Percentiles rank a stretch among this genome's conserved stretches.
phyloP scores from a whole-genome alignment of 2,888 invertebrate species.

The Euphydryas editha region DNA sequence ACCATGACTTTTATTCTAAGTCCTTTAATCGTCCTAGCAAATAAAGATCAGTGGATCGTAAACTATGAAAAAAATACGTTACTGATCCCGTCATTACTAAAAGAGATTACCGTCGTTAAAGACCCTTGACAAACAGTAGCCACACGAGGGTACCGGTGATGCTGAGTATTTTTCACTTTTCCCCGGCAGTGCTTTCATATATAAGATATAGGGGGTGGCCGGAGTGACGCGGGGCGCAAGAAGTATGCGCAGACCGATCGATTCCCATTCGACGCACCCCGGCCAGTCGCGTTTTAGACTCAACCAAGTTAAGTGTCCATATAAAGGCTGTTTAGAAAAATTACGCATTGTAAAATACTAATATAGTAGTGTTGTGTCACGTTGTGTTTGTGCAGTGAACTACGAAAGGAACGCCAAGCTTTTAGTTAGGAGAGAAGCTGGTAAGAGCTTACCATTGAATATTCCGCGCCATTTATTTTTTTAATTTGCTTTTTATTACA shows the following conservation, averaged over 20 bases:
- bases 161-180: constrained; percentile 65
- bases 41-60: background rate
- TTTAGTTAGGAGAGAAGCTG: constrained; percentile 32
- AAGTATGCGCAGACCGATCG: constrained; percentile 76
- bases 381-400: constrained; percentile 49
- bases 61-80: background rate
- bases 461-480: constrained; percentile 8
- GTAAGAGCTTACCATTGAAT: constrained; percentile 40
- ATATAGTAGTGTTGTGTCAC: constrained; percentile 51
- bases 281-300: constrained; percentile 68
- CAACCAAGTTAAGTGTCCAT: constrained; percentile 47
- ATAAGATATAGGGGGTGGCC: constrained; percentile 75
- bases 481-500: constrained; percentile 3
- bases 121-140: constrained; percentile 37
- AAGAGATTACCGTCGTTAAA: constrained; percentile 26
- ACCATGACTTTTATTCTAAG: background rate
- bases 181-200: constrained; percentile 72
- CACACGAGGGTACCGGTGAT: constrained; percentile 44
- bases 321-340: constrained; percentile 55
- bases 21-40: background rate
- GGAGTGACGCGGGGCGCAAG: constrained; percentile 63
- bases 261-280: constrained; percentile 66
- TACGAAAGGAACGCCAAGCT: constrained; percentile 15
- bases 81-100: constrained; percentile 4
- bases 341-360: constrained; percentile 68